phyloP scores from a whole-genome alignment of 2,113 vertebrate species.

The Misgurnus mizolepis region DNA sequence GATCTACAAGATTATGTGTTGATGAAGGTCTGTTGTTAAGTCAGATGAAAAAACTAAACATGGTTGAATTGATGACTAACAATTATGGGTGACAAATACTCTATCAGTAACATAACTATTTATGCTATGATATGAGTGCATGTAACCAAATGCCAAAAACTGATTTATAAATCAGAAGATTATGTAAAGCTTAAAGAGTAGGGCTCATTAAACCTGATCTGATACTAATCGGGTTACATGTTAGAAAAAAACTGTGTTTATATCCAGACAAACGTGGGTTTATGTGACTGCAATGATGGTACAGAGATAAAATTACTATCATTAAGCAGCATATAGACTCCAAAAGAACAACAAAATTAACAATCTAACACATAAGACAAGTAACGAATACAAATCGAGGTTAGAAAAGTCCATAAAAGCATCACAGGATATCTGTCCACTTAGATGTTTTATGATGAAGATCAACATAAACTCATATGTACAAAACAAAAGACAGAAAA shows the following conservation, averaged over 20 bases:
- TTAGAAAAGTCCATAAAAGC: slow-evolving; percentile 5
- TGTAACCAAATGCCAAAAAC: not conserved
- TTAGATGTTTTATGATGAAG: slow-evolving; percentile 16
- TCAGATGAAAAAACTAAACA: not conserved
- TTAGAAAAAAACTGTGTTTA: not conserved
- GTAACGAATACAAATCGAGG: not conserved
- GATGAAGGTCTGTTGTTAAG: not conserved
- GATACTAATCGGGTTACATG: not conserved
- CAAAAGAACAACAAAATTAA: not conserved
- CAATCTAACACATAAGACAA: not conserved
- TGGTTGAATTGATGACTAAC: not conserved
- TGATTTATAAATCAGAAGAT: slow-evolving; percentile 1
- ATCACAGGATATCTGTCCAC: not conserved
- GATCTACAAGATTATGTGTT: not conserved
- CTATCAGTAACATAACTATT: not conserved
- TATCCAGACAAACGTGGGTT: not conserved
- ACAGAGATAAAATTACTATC: not conserved
- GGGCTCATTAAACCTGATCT: not conserved
- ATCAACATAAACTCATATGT: not conserved
- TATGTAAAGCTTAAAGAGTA: not conserved
- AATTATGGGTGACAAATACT: not conserved
- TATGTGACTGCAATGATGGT: not conserved
- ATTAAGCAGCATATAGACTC: not conserved
- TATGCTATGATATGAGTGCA: not conserved
- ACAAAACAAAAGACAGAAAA: not conserved